phyloP scores from a whole-genome alignment of 2,888 invertebrate genomes.

The Stenurella melanura region DNA sequence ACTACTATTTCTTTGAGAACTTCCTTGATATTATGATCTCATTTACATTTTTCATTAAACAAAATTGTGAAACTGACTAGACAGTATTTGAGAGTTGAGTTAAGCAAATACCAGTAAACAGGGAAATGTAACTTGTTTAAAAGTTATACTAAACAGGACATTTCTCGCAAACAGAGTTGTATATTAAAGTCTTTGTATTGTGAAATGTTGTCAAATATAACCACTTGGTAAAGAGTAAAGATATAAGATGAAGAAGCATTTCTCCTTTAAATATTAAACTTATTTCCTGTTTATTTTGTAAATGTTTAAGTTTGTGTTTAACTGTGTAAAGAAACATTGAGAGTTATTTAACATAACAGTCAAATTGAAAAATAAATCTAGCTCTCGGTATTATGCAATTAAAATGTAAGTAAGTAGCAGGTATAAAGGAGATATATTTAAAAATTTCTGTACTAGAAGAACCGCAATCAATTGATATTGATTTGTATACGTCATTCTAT shows the following conservation, averaged over 20 bases:
- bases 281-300: neutral
- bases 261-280: neutral
- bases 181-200: neutral
- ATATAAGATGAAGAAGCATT: neutral
- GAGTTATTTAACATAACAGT: no score
- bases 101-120: neutral
- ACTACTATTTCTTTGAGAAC: no score
- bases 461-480: no score
- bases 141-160: neutral
- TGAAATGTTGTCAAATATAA: neutral
- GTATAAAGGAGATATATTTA: no score
- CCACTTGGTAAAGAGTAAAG: neutral
- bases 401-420: no score
- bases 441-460: no score
- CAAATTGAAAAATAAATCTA: no score
- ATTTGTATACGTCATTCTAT: no score
- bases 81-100: neutral
- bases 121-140: neutral
- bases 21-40: no score
- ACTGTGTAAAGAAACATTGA: no score
- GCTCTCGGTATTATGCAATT: no score
- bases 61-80: neutral
- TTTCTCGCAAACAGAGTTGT: neutral
- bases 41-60: no score
- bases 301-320: neutral